Base-by-base conservation (phyloP, 2,888 invertebrate species). In the Andricus quercusramuli region DNA sequence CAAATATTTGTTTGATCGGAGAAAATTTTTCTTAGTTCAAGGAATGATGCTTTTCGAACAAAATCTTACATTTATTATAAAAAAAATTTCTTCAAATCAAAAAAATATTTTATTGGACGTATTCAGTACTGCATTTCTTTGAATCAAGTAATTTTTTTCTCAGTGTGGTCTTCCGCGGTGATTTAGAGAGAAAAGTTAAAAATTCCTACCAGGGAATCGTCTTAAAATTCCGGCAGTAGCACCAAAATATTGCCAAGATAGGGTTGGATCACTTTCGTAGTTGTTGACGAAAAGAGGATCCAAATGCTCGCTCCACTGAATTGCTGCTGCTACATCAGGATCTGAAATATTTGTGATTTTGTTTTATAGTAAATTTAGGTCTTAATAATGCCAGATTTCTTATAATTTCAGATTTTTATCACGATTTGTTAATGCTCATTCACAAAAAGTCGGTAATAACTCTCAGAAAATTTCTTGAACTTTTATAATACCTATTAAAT, bases 191-290 rank as follows among this genome's bases (percentile, higher is more conserved):
- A 78, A 77, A 65, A 62, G 15, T 82, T 76, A 65, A 29, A 20
- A 83, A 80, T 80, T 66, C 77, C 86, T 93, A 96, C 99, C 99
- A 92, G 99, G 99, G 94, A 97, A 99, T 90, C 98, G 95, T 88
- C 99, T 94, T 93, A 99, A 95, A 93, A 99, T 99, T 77, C 99
- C 99, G 2, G 96, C 94, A n/a, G 98, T 96, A 79, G 98, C 98
- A 78, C 99, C 99, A 93, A 98, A 99, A 94, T 98, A 99, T 94
- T 99, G 99, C 98, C 99, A 99, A n/a, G 98, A 97, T 65, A 99
- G 94, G 1, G 97, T 96, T 0, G 98, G 97, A 93, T 99, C 98
- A 85, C 96, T 95, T 91, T 97, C 96, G 91, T 97, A 97, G 94
- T 99, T 99, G 91, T 96, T 96, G 87, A 96, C 95, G 93, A 99